Evolutionary conservation across 2,797 vertebrate genomes (phyloP).

Genomic region (Anableps anableps): DNA sequence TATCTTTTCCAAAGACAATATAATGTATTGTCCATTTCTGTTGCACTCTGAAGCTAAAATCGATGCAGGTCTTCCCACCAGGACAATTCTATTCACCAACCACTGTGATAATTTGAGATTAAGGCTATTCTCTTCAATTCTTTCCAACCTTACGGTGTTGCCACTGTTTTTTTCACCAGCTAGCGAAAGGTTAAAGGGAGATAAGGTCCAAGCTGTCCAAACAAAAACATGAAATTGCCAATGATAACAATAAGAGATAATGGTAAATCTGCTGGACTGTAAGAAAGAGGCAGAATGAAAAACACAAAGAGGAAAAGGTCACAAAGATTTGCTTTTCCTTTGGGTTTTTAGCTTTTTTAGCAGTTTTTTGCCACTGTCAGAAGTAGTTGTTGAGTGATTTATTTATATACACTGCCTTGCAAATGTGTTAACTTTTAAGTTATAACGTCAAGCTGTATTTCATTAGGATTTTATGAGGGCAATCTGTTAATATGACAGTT

Average conservation of each 20-base stretch:
- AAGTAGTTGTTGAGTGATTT: neutral
- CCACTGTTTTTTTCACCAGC: neutral
- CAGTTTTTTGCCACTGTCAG: neutral
- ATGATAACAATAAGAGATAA: conserved; percentile 46
- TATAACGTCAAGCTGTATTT: neutral
- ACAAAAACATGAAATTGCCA: conserved; percentile 37
- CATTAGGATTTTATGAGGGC: neutral
- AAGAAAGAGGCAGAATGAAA: conserved; percentile 15
- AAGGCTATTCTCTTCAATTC: conserved; percentile 22
- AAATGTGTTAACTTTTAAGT: neutral
- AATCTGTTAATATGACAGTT: neutral
- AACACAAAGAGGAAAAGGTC: conserved; percentile 13
- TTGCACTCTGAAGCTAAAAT: conserved; percentile 25
- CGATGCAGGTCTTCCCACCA: conserved; percentile 29
- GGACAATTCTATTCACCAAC: conserved; percentile 17
- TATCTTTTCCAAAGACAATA: conserved; percentile 23
- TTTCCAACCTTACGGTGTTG: conserved; percentile 9
- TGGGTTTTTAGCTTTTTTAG: neutral
- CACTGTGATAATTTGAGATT: conserved; percentile 29
- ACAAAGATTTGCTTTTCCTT: conserved; percentile 10
- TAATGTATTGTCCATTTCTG: conserved; percentile 33
- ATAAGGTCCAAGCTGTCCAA: conserved; percentile 21
- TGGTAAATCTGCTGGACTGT: conserved; percentile 19
- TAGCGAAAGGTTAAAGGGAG: conserved; percentile 27
- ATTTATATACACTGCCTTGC: neutral